These are phyloP conservation scores for Platysternon megacephalum DNA, from an alignment of 2,113 vertebrate genomes.

Conservation along the genomic window DNA sequence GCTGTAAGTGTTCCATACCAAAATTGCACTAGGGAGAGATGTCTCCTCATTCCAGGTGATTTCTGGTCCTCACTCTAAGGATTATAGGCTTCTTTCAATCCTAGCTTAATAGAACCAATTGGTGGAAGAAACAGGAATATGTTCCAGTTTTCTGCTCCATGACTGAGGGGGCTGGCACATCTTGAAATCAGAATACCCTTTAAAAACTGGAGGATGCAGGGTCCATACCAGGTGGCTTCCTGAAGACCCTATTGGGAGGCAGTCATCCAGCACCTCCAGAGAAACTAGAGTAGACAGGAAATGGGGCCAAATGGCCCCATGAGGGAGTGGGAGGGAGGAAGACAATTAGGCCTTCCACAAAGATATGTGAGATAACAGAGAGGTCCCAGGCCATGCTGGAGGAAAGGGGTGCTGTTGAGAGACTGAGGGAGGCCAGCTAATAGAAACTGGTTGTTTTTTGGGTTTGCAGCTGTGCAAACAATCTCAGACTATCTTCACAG, in stretches of 20 bases:
- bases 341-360: not conserved
- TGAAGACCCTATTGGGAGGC: not conserved
- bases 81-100: not conserved
- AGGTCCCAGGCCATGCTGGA: not conserved
- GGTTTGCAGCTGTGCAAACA: constrained; percentile 54
- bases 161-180: not conserved
- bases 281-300: not conserved
- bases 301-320: not conserved
- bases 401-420: not conserved
- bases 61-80: not conserved
- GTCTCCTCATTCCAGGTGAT: not conserved
- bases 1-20: not conserved
- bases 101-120: not conserved
- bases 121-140: not conserved
- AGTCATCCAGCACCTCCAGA: not conserved
- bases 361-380: not conserved
- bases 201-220: not conserved
- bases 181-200: not conserved
- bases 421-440: not conserved
- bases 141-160: not conserved
- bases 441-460: not conserved
- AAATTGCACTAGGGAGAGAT: not conserved
- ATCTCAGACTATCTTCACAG: not conserved
- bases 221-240: not conserved
- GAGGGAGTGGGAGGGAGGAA: not conserved